A percentile compares a stretch with the other conserved stretches of the same genome.
phyloP scores from a whole-genome alignment of 1,140 invertebrate species.

The Ladona fulva region DNA sequence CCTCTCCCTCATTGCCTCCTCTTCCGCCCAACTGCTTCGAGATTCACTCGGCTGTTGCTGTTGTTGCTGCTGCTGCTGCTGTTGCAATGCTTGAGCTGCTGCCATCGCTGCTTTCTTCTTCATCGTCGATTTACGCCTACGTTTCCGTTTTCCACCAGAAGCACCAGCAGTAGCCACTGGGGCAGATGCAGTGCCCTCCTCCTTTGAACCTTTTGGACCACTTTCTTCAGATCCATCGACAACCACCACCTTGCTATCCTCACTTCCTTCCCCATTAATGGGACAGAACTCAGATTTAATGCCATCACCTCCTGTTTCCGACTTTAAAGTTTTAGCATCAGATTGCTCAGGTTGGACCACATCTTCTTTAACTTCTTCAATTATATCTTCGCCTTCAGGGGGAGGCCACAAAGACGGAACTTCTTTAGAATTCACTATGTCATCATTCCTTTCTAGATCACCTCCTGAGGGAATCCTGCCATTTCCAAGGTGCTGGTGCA shows the following conservation, averaged over 20 bases:
- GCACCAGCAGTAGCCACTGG: not conserved
- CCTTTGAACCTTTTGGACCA: not conserved
- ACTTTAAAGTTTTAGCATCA: no score
- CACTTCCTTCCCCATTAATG: not conserved
- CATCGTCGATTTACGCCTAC: constrained; percentile 65
- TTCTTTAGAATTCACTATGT: not conserved
- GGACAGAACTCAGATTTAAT: not conserved
- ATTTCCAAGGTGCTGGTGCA: constrained; percentile 6
- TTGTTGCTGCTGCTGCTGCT: constrained; percentile 10
- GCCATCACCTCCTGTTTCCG: no score
- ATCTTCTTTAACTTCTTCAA: not conserved
- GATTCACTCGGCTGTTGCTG: not conserved
- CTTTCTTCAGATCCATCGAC: constrained; percentile 1
- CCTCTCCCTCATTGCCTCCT: not conserved
- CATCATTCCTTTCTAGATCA: not conserved
- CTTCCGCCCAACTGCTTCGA: not conserved
- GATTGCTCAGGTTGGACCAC: no score
- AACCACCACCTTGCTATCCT: not conserved
- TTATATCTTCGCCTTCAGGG: not conserved
- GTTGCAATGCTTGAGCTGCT: not conserved
- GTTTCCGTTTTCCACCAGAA: constrained; percentile 23
- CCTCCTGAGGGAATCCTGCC: not conserved
- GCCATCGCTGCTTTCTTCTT: constrained; percentile 51
- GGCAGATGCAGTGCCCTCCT: not conserved
- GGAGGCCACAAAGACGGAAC: not conserved